phyloP scores from a whole-genome alignment of 2,888 invertebrate genomes.

The Leptopterna dolabrata region DNA sequence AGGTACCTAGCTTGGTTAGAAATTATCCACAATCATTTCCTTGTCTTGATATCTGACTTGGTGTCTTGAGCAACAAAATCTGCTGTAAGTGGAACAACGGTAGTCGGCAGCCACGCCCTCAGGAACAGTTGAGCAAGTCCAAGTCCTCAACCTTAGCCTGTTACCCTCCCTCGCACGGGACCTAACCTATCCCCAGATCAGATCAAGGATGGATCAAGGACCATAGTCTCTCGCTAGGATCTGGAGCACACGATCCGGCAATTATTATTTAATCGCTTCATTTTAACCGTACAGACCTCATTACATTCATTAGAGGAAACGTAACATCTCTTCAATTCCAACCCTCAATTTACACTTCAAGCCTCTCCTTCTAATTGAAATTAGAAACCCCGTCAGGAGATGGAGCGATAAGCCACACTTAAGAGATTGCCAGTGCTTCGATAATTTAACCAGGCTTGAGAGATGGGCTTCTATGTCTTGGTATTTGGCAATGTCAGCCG shows the following conservation, averaged over 20 bases:
- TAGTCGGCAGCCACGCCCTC: conserved; percentile 10
- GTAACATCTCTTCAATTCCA: neutral
- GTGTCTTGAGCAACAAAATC: neutral
- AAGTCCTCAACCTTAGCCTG: neutral
- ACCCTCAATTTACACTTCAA: neutral
- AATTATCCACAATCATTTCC: neutral
- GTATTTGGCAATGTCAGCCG: neutral
- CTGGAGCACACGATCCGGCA: neutral
- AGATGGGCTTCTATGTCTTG: neutral
- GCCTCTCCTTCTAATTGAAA: neutral
- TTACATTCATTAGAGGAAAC: neutral
- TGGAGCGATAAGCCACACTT: neutral
- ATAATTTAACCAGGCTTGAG: neutral
- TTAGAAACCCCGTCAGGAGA: neutral
- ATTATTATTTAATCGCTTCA: neutral
- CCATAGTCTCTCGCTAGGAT: neutral
- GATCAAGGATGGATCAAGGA: conserved; percentile 40
- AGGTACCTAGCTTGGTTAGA: neutral
- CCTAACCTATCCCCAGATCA: conserved; percentile 20
- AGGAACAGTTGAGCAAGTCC: conserved; percentile 31
- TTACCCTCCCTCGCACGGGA: neutral
- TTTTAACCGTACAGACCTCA: neutral
- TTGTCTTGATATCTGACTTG: neutral
- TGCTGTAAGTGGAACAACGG: conserved; percentile 8
- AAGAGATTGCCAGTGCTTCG: neutral